phyloP scores from a whole-genome alignment of 2,113 vertebrate species.

The Proterorhinus semilunaris region DNA sequence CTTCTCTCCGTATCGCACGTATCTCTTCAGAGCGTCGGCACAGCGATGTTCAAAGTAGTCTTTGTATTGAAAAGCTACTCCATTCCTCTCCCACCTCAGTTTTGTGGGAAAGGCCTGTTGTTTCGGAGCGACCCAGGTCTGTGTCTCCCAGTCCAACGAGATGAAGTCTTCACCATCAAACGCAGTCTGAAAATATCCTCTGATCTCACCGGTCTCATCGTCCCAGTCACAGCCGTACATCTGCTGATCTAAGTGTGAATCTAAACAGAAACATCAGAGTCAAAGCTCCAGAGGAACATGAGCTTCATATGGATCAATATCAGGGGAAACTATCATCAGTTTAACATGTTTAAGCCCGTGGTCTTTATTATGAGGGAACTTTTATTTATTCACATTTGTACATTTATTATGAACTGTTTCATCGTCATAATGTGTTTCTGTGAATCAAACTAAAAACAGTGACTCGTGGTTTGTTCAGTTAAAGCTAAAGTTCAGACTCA shows the following conservation, averaged over 20 bases:
- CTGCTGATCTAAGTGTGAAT: accelerated
- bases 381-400: no score
- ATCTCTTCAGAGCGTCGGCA: conserved; percentile 19
- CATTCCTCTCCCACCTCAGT: neutral
- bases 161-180: conserved; percentile 61
- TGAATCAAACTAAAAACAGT: accelerated
- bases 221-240: conserved; percentile 43
- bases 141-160: conserved; percentile 20
- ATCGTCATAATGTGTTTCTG: conserved; percentile 46
- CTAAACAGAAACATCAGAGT: no score
- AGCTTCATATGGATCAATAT: no score
- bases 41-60: neutral
- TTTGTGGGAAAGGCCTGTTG: neutral
- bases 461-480: neutral
- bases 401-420: neutral
- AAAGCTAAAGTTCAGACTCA: neutral
- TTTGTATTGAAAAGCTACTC: accelerated
- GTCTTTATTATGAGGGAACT: no score
- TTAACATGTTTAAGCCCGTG: no score
- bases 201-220: accelerated
- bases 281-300: no score
- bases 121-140: conserved; percentile 3
- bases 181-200: accelerated
- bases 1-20: conserved; percentile 11
- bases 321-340: no score